Evolutionary conservation across 2,113 vertebrate species (phyloP), one percentile per base, ranked within the genome.

Genomic region (Capreolus pygargus): DNA sequence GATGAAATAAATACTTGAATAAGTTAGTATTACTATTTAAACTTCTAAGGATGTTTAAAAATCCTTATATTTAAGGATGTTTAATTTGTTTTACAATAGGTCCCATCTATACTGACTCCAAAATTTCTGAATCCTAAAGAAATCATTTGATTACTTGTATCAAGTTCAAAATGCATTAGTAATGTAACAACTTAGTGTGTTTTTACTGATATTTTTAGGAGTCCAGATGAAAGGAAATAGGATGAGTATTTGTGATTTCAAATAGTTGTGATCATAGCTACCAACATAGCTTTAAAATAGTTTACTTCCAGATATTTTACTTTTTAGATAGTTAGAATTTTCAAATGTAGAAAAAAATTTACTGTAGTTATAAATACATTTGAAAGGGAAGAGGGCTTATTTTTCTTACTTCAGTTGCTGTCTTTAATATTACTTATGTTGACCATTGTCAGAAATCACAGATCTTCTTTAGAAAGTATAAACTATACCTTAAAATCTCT

Each of bases 201-300:
- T 57, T 91, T 96, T 90, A 88, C 78, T 86, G 33, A 70, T 11
- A 23, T 93, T 94, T 33, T 96, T 36, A 33, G 94, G 50, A 61
- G 3, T 58, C 96, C 23, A 93, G 0, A 47, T 58, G 50, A 25
- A 96, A 97, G 96, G 79, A 97, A 98, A 86, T 92, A 43, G n/a
- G 76, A 85, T 92, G 55, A 70, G 39, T 96, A 76, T 92, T 98
- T 85, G 64, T 92, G 21, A 93, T 98, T 94, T 96, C 87, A 92
- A 61, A 96, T 96, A 92, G 89, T 97, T 98, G 91, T 97, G 91
- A 74, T 19, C 83, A 79, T 52, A 86, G 67, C 70, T 70, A 39
- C 17, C 92, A 89, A 30, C 28, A 96, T 97, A 90, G 95, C 36
- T 89, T 96, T 97, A 86, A 95, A 96, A 97, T 97, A 97, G 86